Base-by-base conservation (phyloP, 2,888 invertebrate genomes). In the Tribolium freemani region DNA sequence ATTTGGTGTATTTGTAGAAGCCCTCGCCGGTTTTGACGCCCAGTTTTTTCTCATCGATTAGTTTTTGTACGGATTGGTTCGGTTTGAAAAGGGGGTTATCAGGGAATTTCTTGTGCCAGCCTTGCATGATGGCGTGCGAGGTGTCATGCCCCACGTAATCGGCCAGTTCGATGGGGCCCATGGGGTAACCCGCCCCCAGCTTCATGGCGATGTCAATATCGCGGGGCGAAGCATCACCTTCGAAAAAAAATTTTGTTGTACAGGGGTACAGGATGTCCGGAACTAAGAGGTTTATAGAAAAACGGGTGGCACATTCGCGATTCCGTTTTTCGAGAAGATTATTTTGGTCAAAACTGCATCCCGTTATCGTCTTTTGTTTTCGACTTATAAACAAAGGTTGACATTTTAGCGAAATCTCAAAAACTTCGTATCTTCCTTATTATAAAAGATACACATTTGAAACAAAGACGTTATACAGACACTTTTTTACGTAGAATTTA, bases 151-250 rank as follows among this genome's bases (percentile, higher is more conserved):
- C 96, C 0, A 94, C 93, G 84, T 93, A 95, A 87, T 96, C 96
- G 0, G 91, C 87, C 61, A 96, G 86, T 85, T 96, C 95, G 74
- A 97, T 89, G 0, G 96, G 96, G 2, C 96, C 96, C 96, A 96
- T 96, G 3, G 96, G 96, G 85, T 95, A 91, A 0, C 94, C 93
- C 9, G 95, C 95, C 4, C 96, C 96, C 0, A 96, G 87, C 84
- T 96, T 96, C 96, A 96, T 96, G 0, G 95, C 96, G 6, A 89
- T 92, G 81, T 97, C 97, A 70, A 97, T 94, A 85, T 97, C 96
- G 73, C 88, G 86, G 0, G 92, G 90, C 2, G 92, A 88, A 0
- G 93, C 93, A 84, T 93, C 93, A 26, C 92, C 92, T 91, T 83
- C 16, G 76, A 73, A 11, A 48, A 11, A 48, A 48, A 11, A 16